phyloP scores from a whole-genome alignment of 2,888 invertebrate species.

The Uropetala carovei region DNA sequence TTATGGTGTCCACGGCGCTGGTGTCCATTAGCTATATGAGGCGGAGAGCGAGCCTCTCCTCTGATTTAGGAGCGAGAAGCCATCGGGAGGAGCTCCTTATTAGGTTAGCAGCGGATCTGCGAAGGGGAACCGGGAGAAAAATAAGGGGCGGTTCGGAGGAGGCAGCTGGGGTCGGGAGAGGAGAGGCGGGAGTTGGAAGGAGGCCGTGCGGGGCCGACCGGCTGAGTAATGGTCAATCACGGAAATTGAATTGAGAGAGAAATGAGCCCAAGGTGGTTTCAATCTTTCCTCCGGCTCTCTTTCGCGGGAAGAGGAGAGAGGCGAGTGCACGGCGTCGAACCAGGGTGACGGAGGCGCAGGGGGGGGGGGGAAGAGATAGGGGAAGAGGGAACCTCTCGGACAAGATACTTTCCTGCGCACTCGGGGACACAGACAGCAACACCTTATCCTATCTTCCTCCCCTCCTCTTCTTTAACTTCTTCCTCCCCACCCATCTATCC shows the following conservation, averaged over 20 bases:
- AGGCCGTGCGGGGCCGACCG: background rate
- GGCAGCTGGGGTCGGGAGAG: background rate
- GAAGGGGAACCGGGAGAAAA: background rate
- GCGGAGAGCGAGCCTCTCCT: background rate
- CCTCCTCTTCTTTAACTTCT: background rate
- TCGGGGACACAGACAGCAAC: background rate
- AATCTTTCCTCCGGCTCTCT: slow-evolving; percentile 41
- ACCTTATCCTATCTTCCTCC: background rate
- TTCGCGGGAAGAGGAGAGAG: background rate
- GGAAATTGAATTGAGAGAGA: slow-evolving; percentile 66
- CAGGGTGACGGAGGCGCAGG: too few species aligned
- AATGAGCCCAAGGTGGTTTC: slow-evolving; percentile 65
- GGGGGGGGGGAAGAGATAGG: too few species aligned
- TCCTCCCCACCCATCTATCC: background rate
- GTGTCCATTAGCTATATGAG: slow-evolving; percentile 34
- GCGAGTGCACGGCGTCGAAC: too few species aligned
- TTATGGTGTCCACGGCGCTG: slow-evolving; percentile 16
- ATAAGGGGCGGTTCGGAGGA: background rate
- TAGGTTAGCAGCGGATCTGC: background rate
- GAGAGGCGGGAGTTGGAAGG: background rate
- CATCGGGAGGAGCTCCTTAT: background rate
- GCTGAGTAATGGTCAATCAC: slow-evolving; percentile 66
- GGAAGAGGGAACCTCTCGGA: too few species aligned
- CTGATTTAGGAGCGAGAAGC: background rate
- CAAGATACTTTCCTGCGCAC: too few species aligned